Conservation (phyloP, 2,113 vertebrate species). For the Oreotrochilus melanogaster region DNA sequence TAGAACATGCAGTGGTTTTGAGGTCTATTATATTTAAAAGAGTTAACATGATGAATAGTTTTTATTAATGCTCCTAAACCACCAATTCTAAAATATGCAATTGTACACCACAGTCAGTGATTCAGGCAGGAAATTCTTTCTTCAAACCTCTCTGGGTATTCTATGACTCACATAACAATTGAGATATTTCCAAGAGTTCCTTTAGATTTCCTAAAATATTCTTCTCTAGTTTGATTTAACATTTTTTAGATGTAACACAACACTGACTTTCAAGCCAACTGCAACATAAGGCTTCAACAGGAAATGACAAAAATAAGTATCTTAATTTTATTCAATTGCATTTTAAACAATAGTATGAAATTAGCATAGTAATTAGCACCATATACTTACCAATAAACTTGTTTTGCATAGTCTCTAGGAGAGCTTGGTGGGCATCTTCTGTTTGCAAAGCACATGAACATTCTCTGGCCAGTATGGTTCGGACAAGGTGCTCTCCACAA, state of each 20-base stretch:
- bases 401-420: conserved; percentile 99
- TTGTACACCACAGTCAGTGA: conserved; percentile 8
- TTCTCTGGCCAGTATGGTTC: conserved; percentile 97
- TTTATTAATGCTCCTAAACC: not conserved
- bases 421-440: conserved; percentile 96
- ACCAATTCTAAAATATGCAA: conserved; percentile 26
- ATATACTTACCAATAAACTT: conserved; percentile 95
- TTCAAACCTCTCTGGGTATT: not conserved
- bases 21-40: not conserved
- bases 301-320: not conserved
- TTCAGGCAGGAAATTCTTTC: conserved; percentile 60
- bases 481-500: conserved; percentile 98
- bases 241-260: conserved; percentile 21
- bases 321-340: not conserved
- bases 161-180: conserved; percentile 47
- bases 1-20: not conserved
- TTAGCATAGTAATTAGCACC: not conserved
- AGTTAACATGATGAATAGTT: not conserved
- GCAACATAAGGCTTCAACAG: not conserved
- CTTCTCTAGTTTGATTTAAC: conserved; percentile 7
- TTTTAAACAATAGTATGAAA: not conserved
- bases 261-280: not conserved
- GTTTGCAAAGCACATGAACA: conserved; percentile 95
- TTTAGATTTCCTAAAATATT: conserved; percentile 36
- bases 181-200: conserved; percentile 45